Conservation (phyloP, 1,140 invertebrate genomes). For the Conus betulinus region DNA sequence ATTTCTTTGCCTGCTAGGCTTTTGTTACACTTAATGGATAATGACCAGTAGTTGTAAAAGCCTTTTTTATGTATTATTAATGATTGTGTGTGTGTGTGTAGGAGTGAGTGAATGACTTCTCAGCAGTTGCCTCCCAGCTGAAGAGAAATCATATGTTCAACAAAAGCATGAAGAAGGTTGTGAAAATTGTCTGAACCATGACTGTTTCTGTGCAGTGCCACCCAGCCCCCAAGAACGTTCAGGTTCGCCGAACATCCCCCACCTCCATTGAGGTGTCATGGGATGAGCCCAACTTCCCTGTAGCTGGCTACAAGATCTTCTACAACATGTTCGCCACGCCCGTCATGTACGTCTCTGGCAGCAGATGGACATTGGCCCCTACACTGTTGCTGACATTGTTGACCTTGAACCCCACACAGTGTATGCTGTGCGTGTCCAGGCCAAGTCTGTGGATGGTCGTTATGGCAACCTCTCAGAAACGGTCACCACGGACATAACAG, state of each 20-base stretch:
- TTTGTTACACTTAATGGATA: too few relatives aligned
- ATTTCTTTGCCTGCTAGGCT: too few relatives aligned
- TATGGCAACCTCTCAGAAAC: conserved; percentile 69
- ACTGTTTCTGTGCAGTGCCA: conserved; percentile 78
- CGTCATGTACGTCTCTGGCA: conserved; percentile 68
- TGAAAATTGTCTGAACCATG: too few relatives aligned
- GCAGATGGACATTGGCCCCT: conserved; percentile 67
- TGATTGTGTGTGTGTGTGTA: neutral
- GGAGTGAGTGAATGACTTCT: neutral
- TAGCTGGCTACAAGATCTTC: conserved; percentile 87
- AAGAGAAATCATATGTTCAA: too few relatives aligned
- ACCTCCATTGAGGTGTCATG: conserved; percentile 97
- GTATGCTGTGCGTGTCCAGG: conserved; percentile 90
- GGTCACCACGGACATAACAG: conserved; percentile 54
- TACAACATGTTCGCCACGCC: conserved; percentile 67
- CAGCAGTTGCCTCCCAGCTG: too few relatives aligned
- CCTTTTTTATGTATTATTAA: too few relatives aligned
- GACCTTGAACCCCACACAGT: conserved; percentile 93
- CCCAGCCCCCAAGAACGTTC: conserved; percentile 89
- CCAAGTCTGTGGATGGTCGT: conserved; percentile 66
- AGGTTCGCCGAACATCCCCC: conserved; percentile 78
- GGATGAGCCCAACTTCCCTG: conserved; percentile 84
- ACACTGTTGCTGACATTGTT: conserved; percentile 83
- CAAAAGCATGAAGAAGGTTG: neutral
- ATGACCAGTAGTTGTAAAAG: too few relatives aligned